Conservation (phyloP, 2,888 invertebrate genomes). For the Desoria tigrina region DNA sequence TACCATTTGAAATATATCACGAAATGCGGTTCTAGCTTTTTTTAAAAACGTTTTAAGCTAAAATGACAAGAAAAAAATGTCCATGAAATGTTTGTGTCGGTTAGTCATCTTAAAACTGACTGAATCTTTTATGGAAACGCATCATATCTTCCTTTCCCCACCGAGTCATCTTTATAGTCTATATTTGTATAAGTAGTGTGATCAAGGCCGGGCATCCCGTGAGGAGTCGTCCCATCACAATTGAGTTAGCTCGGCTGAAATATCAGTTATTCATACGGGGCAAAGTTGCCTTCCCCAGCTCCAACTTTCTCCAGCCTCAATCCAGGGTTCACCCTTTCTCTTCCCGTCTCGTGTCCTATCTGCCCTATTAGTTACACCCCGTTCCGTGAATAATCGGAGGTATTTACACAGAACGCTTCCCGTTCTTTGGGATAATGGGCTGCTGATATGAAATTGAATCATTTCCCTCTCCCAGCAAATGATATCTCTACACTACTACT, state of each 20-base stretch:
- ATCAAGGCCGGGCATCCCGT: no score
- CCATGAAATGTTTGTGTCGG: no score
- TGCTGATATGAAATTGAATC: conserved; percentile 11
- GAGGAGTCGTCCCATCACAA: background rate
- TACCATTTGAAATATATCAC: no score
- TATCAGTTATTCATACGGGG: conserved; percentile 13
- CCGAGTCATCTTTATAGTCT: no score
- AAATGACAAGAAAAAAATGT: no score
- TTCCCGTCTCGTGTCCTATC: conserved; percentile 26
- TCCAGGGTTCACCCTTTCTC: conserved; percentile 41
- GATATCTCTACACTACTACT: no score
- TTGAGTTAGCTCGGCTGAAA: conserved; percentile 17
- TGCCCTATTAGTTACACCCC: conserved; percentile 44
- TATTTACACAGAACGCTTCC: conserved; percentile 17
- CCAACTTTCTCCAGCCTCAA: conserved; percentile 27
- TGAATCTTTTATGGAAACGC: no score
- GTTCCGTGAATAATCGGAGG: conserved; percentile 41
- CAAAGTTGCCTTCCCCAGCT: conserved; percentile 13
- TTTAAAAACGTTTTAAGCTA: no score
- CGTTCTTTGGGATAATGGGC: background rate
- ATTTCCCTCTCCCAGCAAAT: background rate
- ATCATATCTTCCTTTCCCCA: no score
- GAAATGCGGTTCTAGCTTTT: no score
- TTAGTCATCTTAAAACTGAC: no score
- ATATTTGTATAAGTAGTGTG: no score